These are phyloP conservation scores for Anorthoa munda DNA, from an alignment of 2,888 invertebrate species.

Conservation along the genomic window DNA sequence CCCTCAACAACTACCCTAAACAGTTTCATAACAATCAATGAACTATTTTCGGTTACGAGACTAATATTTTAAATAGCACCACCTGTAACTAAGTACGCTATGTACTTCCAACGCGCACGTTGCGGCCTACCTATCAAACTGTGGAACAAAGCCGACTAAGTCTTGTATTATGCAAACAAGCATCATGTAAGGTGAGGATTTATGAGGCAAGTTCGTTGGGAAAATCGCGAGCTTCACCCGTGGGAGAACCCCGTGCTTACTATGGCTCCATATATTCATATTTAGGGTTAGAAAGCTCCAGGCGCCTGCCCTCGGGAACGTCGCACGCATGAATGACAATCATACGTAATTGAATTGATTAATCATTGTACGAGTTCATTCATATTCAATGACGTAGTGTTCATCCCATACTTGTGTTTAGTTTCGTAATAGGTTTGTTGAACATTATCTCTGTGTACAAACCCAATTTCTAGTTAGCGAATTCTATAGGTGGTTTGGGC, in stretches of 20 bases:
- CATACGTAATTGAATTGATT: constrained; percentile 72
- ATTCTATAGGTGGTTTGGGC: background rate
- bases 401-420: constrained; percentile 10
- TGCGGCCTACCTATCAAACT: constrained; percentile 85
- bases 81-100: constrained; percentile 65
- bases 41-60: constrained; percentile 38
- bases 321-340: constrained; percentile 67
- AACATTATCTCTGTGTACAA: constrained; percentile 8
- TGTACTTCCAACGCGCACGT: constrained; percentile 72
- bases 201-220: constrained; percentile 89
- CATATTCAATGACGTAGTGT: constrained; percentile 44
- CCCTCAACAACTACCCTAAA: too few relatives aligned
- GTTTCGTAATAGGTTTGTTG: constrained; percentile 18
- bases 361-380: constrained; percentile 68
- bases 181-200: constrained; percentile 90
- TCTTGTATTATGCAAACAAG: constrained; percentile 91
- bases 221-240: constrained; percentile 83
- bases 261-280: constrained; percentile 87
- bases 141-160: constrained; percentile 87
- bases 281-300: constrained; percentile 78
- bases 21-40: background rate
- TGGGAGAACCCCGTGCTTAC: constrained; percentile 79
- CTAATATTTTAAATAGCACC: constrained; percentile 50
- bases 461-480: background rate
- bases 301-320: constrained; percentile 65